These are phyloP conservation scores for Cephalophus harveyi DNA, from an alignment of 2,113 vertebrate species.

Conservation along the genomic window DNA sequence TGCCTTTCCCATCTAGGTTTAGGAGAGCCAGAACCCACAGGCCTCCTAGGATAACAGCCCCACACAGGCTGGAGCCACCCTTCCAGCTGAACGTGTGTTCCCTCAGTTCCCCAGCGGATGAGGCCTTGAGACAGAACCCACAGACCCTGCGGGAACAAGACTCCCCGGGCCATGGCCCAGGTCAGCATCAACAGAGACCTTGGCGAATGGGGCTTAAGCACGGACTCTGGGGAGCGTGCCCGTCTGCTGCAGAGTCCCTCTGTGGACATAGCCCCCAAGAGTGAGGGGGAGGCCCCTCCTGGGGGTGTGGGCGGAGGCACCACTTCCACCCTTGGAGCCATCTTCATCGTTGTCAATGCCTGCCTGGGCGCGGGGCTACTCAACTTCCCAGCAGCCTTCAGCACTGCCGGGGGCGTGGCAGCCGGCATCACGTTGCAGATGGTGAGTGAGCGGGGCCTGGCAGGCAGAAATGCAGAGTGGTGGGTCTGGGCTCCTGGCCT, in stretches of 20 bases:
- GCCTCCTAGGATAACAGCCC: not conserved
- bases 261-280: slow-evolving; percentile 80
- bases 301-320: slow-evolving; percentile 45
- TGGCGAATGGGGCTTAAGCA: slow-evolving; percentile 85
- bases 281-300: slow-evolving; percentile 47
- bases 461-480: rapidly evolving
- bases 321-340: slow-evolving; percentile 84
- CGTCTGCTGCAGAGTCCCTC: slow-evolving; percentile 93
- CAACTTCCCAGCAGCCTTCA: slow-evolving; percentile 97
- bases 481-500: not conserved
- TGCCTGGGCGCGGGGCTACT: slow-evolving; percentile 95
- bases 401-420: slow-evolving; percentile 89
- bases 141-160: not conserved
- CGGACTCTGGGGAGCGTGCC: slow-evolving; percentile 88
- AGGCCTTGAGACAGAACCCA: not conserved
- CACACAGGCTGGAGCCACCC: not conserved
- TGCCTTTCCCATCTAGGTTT: slow-evolving; percentile 36
- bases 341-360: slow-evolving; percentile 98
- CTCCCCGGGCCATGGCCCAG: slow-evolving; percentile 73
- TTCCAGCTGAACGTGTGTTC: not conserved
- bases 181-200: slow-evolving; percentile 86
- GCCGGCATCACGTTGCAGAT: slow-evolving; percentile 90
- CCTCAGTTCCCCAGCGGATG: not conserved
- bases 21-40: not conserved
- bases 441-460: slow-evolving; percentile 77